Evolutionary conservation across 2,113 vertebrate species (phyloP).

Genomic region (Elephas maximus): DNA sequence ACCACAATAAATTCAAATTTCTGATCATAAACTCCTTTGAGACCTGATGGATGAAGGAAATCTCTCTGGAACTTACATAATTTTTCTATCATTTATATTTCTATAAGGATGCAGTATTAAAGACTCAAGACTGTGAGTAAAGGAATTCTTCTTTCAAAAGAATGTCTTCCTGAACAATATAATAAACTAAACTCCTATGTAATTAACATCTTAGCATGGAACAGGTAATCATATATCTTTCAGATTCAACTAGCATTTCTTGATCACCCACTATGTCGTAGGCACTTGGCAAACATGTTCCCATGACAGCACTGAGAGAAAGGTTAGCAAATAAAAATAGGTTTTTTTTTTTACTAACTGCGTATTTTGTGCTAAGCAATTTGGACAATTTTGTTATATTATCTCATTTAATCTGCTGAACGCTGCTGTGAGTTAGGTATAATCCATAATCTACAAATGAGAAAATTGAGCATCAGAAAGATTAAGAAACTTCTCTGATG

Average conservation of each 20-base stretch:
- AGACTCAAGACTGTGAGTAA: background rate
- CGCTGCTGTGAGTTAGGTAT: background rate
- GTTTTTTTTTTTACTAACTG: background rate
- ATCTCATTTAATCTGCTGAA: background rate
- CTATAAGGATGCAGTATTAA: background rate
- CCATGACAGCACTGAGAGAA: background rate
- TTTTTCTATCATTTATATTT: background rate
- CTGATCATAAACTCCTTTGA: background rate
- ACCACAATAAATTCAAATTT: conserved; percentile 3
- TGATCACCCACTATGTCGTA: background rate
- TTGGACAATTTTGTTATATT: background rate
- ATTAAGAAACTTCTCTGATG: background rate
- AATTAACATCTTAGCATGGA: conserved; percentile 10
- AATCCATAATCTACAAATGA: background rate
- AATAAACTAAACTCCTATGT: background rate
- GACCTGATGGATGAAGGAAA: background rate
- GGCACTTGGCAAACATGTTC: background rate
- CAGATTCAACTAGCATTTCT: background rate
- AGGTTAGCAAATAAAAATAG: background rate
- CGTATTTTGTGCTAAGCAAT: background rate
- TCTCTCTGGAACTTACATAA: background rate
- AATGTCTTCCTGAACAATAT: background rate
- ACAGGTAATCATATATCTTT: background rate
- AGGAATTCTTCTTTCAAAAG: background rate
- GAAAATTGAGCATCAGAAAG: background rate